These are phyloP conservation scores for Gasteruption jaculator DNA, from an alignment of 2,888 invertebrate genomes.

Conservation along the genomic window DNA sequence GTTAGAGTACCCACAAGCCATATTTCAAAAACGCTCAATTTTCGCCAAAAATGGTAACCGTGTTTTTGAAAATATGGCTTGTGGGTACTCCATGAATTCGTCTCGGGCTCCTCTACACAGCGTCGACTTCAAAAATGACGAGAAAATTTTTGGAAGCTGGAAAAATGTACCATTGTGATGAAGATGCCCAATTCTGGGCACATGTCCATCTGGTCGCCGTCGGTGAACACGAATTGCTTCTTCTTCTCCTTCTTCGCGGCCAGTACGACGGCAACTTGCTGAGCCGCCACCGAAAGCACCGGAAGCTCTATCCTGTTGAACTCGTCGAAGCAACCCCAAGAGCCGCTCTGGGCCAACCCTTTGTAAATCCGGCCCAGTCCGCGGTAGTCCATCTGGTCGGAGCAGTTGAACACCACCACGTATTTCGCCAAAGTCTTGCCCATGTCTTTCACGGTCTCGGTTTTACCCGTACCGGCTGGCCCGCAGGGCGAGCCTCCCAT, in stretches of 20 bases:
- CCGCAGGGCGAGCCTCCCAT: conserved; percentile 97
- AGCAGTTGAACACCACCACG: conserved; percentile 95
- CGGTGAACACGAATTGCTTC: conserved; percentile 87
- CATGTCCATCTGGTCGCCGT: conserved; percentile 89
- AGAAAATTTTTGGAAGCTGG: not conserved
- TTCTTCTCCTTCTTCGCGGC: conserved; percentile 91
- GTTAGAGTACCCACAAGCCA: no score
- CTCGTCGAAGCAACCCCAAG: conserved; percentile 98
- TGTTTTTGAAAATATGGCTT: not conserved
- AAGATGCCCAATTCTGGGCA: conserved; percentile 96
- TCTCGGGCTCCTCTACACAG: no score
- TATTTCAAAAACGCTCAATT: no score
- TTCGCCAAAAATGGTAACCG: no score
- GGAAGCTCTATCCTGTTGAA: conserved; percentile 94
- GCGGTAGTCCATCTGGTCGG: conserved; percentile 98
- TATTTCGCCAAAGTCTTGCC: conserved; percentile 96
- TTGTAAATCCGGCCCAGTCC: conserved; percentile 94
- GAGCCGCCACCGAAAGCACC: conserved; percentile 91
- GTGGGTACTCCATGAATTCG: no score
- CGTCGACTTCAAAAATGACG: no score
- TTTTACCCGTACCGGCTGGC: conserved; percentile 97
- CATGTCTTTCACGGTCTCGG: conserved; percentile 98
- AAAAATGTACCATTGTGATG: conserved; percentile 80
- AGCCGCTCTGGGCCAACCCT: conserved; percentile 91
- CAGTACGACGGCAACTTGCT: conserved; percentile 91